Evolutionary conservation across 2,797 vertebrate species (phyloP), one percentile per base, ranked within the genome.

Genomic region (Lepidocolaptes lacrymiger): DNA sequence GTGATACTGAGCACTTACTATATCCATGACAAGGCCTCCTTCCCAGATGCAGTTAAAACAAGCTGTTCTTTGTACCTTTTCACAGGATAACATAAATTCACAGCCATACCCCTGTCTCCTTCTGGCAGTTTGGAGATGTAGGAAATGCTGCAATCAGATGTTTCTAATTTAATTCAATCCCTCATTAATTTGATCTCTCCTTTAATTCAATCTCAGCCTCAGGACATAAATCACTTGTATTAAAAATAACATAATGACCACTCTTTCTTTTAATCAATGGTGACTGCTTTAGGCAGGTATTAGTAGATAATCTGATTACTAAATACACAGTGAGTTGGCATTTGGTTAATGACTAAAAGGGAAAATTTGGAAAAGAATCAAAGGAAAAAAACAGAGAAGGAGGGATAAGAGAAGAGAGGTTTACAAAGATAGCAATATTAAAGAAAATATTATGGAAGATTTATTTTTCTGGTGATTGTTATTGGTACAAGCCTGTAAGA

Each of bases 201-300:
- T 90, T 89, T 88, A 94, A 86, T 92, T 96, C 81, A 82, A 26
- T 93, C 71, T 76, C 26, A 10, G 90, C 92, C 90, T 90, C 55
- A 49, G 74, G 86, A 87, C 82, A 48, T 67, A 85, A 92, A 93
- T 83, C 1, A 79, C 91, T 95, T 81, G 61, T 91, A 92, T 93
- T 66, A 94, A 94, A 94, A 95, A 91, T 91, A 93, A 84, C 85
- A 80, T 69, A 88, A 88, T 73, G 66, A 59, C 88, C 59, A 91
- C 28, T 34, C n/a, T 93, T 94, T 89, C 78, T 93, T 95, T 91
- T 94, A 96, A 96, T 96, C 93, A 91, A 44, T 81, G 84, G 74
- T 92, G 88, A 76, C 85, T 86, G 90, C 94, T 97, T 94, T 88
- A 91, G 92, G 93, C 93, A 95, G 85, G 84, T 94, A 88, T 96